Evolutionary conservation across 2,113 vertebrate species (phyloP), one percentile per base, ranked within the genome.

Genomic region (Microcebus griseorufus): DNA sequence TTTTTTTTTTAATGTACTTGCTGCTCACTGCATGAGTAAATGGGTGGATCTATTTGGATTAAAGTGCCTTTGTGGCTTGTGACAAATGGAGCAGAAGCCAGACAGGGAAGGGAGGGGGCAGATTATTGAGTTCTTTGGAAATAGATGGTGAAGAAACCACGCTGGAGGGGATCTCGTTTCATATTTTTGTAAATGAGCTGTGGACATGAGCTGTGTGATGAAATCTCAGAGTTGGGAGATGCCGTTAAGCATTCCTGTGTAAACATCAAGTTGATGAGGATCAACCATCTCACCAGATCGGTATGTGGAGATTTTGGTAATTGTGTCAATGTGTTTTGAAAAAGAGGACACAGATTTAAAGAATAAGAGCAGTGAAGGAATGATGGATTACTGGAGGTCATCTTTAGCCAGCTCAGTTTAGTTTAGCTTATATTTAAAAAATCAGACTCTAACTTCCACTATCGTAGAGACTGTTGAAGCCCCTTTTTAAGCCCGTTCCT

Each of bases 1-100:
- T 45, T 53, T 45, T 45, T 45, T 45, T 96, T 70, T 75, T 39
- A 42, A 11, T 92, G 82, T 80, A 48, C 64, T 84, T 75, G 29
- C 82, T 88, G 53, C 88, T 92, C 72, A 58, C n/a, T 76, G 32
- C 82, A 55, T 97, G 93, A 97, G 82, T 86, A 96, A 93, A 93
- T 97, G 97, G 97, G 96, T 89, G 93, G 90, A 83, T 97, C 93
- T 96, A 8, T 91, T 97, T 97, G 92, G 95, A 95, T 76, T 64
- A 92, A 88, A 97, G 32, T 81, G 70, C 80, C 84, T 94, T 92
- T 93, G 93, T 96, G 96, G 89, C 89, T 97, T 97, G 70, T 91
- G 89, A 91, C 89, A 93, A 76, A 55, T 53, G 60, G 37, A 96
- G 67, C 29, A 60, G 83, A 78, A 62, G 72, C 90, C 86, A 94